Base-by-base conservation (phyloP, 2,888 invertebrate species). In the Xestia sexstrigata region DNA sequence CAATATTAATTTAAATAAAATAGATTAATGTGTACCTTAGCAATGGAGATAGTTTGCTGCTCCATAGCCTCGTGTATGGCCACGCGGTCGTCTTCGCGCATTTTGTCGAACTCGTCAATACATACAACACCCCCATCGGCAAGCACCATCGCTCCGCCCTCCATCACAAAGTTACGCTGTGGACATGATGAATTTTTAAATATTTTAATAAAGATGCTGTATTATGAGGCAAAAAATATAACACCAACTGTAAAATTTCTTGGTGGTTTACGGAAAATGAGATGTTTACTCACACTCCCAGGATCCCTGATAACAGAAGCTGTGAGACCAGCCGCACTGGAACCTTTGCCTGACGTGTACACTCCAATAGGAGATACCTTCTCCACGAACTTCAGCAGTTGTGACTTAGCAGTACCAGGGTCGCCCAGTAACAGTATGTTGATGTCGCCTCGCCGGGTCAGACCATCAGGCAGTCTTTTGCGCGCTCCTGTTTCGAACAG, bases 31-130 rank as follows among this genome's bases (percentile, higher is more conserved):
- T n/a, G 2, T 93, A 98, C 98, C 97, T 99, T 99, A 3, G 99
- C 99, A 88, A 99, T 99, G 1, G 99, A 99, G 91, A 99, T 99
- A 6, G 99, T 99, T 95, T 99, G 99, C 92, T 99, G 99, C 93
- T 99, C 99, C 99, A 99, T 99, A 42, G 99, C 99, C 96, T 99
- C 99, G 95, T 99, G 99, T 92, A 99, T 99, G 63, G 99, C 99
- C 15, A 99, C 99, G 86, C 99, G 97, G 95, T 99, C 99, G 93
- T 99, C 99, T 95, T 99, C 99, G 74, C 99, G 97, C 99, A 99
- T 99, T 97, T 99, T 99, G 95, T 99, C 99, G 94, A 99, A 99
- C 96, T 99, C 99, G 94, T 99, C 99, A 92, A 99, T 99, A 94
- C 99, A 99, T 1, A 99, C 99, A 2, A 99, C 99, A 47, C 99